Conservation (phyloP, 2,113 vertebrate genomes). For the Ondatra zibethicus region DNA sequence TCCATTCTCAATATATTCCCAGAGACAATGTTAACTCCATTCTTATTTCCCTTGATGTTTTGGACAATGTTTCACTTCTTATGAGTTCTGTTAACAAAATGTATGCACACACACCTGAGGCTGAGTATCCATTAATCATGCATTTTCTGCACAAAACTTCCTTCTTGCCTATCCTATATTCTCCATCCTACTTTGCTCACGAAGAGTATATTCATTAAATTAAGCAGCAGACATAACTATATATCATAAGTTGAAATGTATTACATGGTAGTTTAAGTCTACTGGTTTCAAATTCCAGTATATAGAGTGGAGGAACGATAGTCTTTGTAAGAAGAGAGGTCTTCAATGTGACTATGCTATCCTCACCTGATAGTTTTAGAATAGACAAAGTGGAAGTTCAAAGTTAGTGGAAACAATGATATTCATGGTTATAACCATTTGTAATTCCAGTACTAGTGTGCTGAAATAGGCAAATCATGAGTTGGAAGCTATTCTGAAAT, state of each 20-base stretch:
- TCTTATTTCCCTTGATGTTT: not conserved
- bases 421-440: not conserved
- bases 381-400: not conserved
- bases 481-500: not conserved
- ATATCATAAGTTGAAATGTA: not conserved
- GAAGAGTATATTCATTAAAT: not conserved
- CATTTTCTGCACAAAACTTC: not conserved
- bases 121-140: not conserved
- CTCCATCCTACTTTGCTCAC: not conserved
- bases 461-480: not conserved
- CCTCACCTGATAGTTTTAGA: not conserved
- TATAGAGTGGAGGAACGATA: not conserved
- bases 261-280: not conserved
- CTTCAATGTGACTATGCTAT: not conserved
- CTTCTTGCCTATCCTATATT: not conserved
- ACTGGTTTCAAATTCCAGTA: not conserved
- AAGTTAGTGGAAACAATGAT: not conserved
- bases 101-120: not conserved
- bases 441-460: not conserved
- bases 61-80: not conserved
- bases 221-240: not conserved
- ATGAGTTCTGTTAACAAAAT: not conserved
- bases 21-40: not conserved
- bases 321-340: not conserved
- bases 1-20: not conserved